Evolutionary conservation across 1,140 invertebrate genomes (phyloP), one percentile per base, ranked within the genome.

Genomic region (Eumeta japonica): DNA sequence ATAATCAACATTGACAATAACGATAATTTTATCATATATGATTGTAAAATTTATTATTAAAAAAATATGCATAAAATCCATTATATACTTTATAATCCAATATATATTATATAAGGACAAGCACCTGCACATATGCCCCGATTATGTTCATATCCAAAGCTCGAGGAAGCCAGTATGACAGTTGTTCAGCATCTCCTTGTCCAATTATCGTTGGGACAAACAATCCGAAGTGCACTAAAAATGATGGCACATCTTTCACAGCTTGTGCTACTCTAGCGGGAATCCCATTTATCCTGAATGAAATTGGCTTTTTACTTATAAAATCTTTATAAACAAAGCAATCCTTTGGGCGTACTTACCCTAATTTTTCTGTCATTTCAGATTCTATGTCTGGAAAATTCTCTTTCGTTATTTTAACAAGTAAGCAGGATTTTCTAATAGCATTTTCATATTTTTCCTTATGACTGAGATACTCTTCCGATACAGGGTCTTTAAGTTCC

Each of bases 111-210:
- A n/a, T n/a, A n/a, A n/a, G n/a, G n/a, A n/a, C n/a, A 53, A 32
- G 17, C 70, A 88, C 87, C 80, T 92, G 94, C 32, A 92, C 93
- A 68, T 97, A 97, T 16, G 92, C 93, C 29, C 93, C 92, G 56
- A 96, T 84, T 41, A 97, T 89, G 48, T 86, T 81, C 48, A 85
- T 85, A 39, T 82, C 81, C 78, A 84, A 83, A 13, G 90, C 88
- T 57, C 80, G 81, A 14, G 81, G 77, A 29, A 95, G 75, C 92
- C 92, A 97, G 52, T 87, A 77, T 14, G 77, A 80, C 62, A 87
- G 86, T 65, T 97, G 94, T 33, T 94, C 85, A 15, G 86, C 72
- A 3, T 83, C 87, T 3, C 82, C 90, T 60, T 93, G 89, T 2
- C 88, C 88, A 76, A 91, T 80, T 28, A 97, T 73, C 0, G 89